These are phyloP conservation scores for Phyllostomus hastatus DNA, from an alignment of 2,113 vertebrate genomes.

Conservation along the genomic window DNA sequence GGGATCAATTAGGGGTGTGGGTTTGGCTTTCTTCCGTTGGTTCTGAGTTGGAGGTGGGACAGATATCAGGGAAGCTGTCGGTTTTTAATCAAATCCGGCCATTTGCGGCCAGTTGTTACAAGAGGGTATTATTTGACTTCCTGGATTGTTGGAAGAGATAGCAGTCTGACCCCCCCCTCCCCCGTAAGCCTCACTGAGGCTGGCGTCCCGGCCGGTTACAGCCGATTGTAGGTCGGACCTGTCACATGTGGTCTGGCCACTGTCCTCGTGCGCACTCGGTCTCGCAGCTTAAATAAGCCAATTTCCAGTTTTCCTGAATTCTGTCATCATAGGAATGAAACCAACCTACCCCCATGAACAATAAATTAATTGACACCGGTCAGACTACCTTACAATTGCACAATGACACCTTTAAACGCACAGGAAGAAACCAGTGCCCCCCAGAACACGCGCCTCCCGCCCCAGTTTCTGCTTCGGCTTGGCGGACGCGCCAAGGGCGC, in stretches of 20 bases:
- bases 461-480: background rate
- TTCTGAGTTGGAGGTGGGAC: background rate
- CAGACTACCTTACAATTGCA: background rate
- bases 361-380: background rate
- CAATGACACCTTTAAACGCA: background rate
- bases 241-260: background rate
- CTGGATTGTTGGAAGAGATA: background rate
- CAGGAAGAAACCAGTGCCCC: too few species aligned
- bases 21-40: background rate
- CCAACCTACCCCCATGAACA: background rate
- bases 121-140: too few species aligned
- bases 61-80: background rate
- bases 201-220: background rate
- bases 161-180: background rate
- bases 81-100: background rate
- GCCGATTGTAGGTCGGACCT: background rate
- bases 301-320: background rate
- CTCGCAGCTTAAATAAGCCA: background rate
- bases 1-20: rapidly evolving
- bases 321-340: background rate
- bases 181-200: background rate
- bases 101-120: background rate
- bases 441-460: background rate
- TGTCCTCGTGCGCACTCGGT: background rate
- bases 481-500: background rate